These are phyloP conservation scores for Nycticorax nycticorax DNA, from an alignment of 2,113 vertebrate species.

Conservation along the genomic window DNA sequence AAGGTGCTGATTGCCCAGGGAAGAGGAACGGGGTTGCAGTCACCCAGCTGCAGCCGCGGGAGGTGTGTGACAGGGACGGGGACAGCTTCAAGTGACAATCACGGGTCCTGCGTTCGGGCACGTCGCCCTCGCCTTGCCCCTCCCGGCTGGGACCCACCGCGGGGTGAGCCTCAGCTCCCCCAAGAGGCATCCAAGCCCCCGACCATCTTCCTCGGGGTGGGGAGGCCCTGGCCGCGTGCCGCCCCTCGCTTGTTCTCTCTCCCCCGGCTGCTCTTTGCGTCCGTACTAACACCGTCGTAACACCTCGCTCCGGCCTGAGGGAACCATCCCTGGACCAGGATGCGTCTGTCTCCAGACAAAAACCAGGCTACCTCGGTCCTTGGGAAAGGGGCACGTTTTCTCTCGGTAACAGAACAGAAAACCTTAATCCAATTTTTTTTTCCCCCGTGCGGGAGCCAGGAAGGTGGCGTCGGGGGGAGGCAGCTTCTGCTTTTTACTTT, in stretches of 20 bases:
- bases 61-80: not conserved
- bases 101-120: not conserved
- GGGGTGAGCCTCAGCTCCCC: not conserved
- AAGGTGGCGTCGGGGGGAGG: not conserved
- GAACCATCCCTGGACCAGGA: not conserved
- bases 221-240: accelerated
- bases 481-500: conserved; percentile 34
- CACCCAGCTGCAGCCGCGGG: not conserved
- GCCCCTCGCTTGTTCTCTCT: not conserved
- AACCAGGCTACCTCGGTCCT: conserved; percentile 62
- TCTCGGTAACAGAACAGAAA: not conserved
- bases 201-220: accelerated
- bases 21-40: not conserved
- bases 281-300: accelerated
- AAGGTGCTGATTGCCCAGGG: not conserved
- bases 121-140: not conserved
- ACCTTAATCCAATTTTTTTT: not conserved
- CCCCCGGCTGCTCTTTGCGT: not conserved
- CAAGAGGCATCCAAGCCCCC: not conserved
- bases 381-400: not conserved
- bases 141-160: accelerated
- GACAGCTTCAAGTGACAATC: conserved; percentile 45
- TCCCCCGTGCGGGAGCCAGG: not conserved
- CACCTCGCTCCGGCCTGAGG: not conserved
- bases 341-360: not conserved